Evolutionary conservation across 2,888 invertebrate genomes (phyloP).

Genomic region (Listrodromus nycthemerus): DNA sequence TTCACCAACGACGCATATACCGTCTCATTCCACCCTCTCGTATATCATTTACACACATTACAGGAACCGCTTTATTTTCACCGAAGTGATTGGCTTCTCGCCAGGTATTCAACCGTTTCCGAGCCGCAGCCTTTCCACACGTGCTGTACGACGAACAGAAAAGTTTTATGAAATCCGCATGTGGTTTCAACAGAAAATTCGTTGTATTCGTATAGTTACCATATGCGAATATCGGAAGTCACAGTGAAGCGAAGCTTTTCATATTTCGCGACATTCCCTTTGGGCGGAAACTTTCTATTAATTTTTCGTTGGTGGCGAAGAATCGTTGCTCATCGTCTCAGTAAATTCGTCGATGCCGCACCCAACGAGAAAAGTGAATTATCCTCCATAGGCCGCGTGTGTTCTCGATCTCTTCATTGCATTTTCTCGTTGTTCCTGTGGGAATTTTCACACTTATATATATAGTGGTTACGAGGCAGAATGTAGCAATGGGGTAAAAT

Average conservation of each 20-base stretch:
- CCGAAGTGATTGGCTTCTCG: slow-evolving; percentile 45
- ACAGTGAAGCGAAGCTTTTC: neutral
- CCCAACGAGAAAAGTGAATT: slow-evolving; percentile 1
- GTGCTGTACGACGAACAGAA: neutral
- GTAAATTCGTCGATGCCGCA: slow-evolving; percentile 5
- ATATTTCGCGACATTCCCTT: neutral
- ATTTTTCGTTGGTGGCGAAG: neutral
- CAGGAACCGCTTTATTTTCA: slow-evolving; percentile 12
- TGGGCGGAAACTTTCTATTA: neutral
- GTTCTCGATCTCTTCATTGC: neutral
- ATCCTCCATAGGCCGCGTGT: neutral
- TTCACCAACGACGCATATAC: neutral
- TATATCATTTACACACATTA: slow-evolving; percentile 42
- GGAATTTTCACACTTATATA: slow-evolving; percentile 7
- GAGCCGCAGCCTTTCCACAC: slow-evolving; percentile 22
- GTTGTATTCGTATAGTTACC: neutral
- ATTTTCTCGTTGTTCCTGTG: slow-evolving; percentile 6
- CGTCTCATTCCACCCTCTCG: slow-evolving; percentile 10
- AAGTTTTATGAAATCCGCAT: slow-evolving; percentile 29
- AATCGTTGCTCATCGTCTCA: slow-evolving; percentile 10
- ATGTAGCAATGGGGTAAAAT: too few species aligned
- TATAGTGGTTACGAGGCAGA: too few species aligned
- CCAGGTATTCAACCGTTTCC: slow-evolving; percentile 31
- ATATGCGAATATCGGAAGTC: neutral
- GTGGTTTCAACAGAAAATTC: slow-evolving; percentile 5